Evolutionary conservation across 2,888 invertebrate species (phyloP).

Genomic region (Harmothoe impar): DNA sequence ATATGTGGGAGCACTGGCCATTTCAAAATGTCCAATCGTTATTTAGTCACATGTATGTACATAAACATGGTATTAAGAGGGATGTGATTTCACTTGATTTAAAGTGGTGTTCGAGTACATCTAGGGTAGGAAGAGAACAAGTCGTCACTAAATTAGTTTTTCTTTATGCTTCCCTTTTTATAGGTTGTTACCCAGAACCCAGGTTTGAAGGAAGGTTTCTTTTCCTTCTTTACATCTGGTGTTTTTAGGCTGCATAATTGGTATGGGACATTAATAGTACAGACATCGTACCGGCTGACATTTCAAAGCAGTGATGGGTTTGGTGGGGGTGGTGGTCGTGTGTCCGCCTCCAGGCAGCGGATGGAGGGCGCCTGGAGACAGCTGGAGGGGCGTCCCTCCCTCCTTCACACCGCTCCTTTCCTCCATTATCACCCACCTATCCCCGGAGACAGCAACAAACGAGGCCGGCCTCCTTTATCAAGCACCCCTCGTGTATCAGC

Average conservation of each 20-base stretch:
- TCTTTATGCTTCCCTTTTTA: no score
- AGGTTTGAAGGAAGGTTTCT: no score
- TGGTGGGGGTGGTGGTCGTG: background rate
- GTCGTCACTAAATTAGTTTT: no score
- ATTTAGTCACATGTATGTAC: no score
- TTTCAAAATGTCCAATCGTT: no score
- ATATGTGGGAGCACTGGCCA: no score
- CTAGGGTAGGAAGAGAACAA: no score
- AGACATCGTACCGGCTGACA: background rate
- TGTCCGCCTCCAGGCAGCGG: background rate
- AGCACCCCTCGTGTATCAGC: background rate
- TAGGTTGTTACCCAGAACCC: no score
- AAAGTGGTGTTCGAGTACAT: no score
- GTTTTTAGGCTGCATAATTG: background rate
- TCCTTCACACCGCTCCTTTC: constrained; percentile 11
- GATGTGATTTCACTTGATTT: no score
- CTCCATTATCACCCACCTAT: constrained; percentile 14
- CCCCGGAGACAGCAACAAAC: constrained; percentile 22
- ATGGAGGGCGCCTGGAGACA: constrained; percentile 8
- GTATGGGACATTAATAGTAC: constrained; percentile 19
- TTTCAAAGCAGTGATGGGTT: background rate
- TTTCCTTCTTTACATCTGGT: no score
- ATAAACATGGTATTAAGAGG: no score
- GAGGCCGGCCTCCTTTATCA: background rate
- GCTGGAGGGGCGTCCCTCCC: constrained; percentile 9